Conservation (phyloP, 2,888 invertebrate species). For the Uropetala carovei region DNA sequence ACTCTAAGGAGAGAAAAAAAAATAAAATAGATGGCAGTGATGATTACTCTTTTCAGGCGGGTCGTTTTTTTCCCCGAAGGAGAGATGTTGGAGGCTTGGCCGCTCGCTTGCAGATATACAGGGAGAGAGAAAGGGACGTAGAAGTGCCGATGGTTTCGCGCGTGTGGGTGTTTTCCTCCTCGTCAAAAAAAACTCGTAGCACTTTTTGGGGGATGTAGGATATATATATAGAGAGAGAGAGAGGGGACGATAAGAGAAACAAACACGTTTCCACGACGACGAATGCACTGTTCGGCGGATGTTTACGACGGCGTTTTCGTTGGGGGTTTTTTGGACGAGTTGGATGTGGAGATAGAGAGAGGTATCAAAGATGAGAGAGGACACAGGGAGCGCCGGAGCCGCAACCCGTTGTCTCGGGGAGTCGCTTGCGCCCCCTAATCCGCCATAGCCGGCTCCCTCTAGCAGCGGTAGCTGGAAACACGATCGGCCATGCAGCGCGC, state of each 20-base stretch:
- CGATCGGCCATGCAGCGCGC: slow-evolving; percentile 40
- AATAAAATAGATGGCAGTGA: slow-evolving; percentile 4
- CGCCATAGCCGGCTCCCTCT: slow-evolving; percentile 62
- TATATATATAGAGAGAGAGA: too few relatives aligned
- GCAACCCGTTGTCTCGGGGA: slow-evolving; percentile 42
- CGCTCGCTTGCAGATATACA: neutral
- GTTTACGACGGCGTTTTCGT: neutral
- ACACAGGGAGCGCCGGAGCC: slow-evolving; percentile 53
- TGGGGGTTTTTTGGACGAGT: slow-evolving; percentile 12
- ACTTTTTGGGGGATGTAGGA: neutral
- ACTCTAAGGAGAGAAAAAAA: neutral
- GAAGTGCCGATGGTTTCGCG: neutral
- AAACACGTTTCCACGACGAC: slow-evolving; percentile 17
- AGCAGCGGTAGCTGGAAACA: slow-evolving; percentile 8
- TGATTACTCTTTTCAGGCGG: slow-evolving; percentile 8
- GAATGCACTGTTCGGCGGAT: slow-evolving; percentile 30
- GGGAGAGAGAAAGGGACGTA: neutral
- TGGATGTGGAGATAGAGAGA: slow-evolving; percentile 42
- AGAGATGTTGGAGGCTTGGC: neutral
- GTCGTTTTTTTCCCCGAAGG: neutral
- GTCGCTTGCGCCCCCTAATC: slow-evolving; percentile 59
- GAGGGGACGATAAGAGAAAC: neutral
- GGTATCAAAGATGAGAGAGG: slow-evolving; percentile 58
- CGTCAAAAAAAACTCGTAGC: neutral
- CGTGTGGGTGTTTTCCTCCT: neutral